Base-by-base conservation (phyloP, 2,888 invertebrate species). In the Chrysotoxum bicinctum region DNA sequence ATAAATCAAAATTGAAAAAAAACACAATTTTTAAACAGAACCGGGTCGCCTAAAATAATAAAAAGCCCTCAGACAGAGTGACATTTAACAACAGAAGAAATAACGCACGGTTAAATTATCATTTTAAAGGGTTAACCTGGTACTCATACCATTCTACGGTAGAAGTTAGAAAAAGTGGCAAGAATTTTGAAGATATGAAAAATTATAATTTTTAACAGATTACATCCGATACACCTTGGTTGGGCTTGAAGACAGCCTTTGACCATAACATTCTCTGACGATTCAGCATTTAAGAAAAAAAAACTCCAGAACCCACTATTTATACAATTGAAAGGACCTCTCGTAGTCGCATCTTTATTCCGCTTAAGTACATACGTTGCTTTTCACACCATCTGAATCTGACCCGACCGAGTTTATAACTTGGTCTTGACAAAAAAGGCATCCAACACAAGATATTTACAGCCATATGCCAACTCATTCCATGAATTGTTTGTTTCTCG, bases 401-500 rank as follows among this genome's bases (percentile, higher is more conserved):
- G 80, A 75, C 16, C 48, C 64, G 48, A 64, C 64, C 48, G 64
- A 64, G 76, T 80, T 80, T 80, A 84, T 75, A 72, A 80, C 80
- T 60, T 54, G 52, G 48, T 50, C 66, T 66, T 50, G 35, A 60
- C 40, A 30, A 48, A 58, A 74, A 9, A 32, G 43, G 40, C 78
- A 82, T 69, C 56, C 73, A 58, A 78, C 69, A 85, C 40, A 35
- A 75, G 68, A 76, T 68, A 80, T 80, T 62, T 58, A 69, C 75
- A 66, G 48, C 72, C 80, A 76, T 76, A 76, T 85, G 74, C 84
- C 84, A 66, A 75, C 30, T 75, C 70, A 75, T 75, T 84, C 80
- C 70, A 52, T 84, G 84, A 79, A 84, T 84, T 80, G 79, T 84
- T 79, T 83, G 74, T 79, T 79, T 79, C 79, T 79, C 48, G 62